Evolutionary conservation across 2,888 invertebrate genomes (phyloP).

Genomic region (Volucella bombylans): DNA sequence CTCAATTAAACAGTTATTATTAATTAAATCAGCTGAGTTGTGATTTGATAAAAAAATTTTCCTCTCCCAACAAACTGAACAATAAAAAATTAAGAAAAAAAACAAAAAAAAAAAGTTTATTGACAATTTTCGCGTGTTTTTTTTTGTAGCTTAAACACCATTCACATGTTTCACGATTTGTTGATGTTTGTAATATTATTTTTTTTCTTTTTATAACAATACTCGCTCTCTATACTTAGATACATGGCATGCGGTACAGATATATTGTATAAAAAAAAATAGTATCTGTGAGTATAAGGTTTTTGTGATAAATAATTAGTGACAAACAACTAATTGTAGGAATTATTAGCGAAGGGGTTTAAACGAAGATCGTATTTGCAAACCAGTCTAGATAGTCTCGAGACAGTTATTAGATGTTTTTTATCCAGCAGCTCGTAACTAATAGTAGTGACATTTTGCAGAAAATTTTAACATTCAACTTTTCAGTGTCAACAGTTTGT

Average conservation of each 20-base stretch:
- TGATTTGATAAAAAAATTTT: slow-evolving; percentile 2
- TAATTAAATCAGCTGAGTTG: slow-evolving; percentile 21
- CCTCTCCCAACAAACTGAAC: no score
- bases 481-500: no score
- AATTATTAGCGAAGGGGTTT: slow-evolving; percentile 2
- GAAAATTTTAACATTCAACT: no score
- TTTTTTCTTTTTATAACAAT: no score
- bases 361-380: background rate
- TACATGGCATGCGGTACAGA: background rate
- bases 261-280: background rate
- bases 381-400: slow-evolving; percentile 1
- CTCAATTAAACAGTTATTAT: slow-evolving; percentile 22
- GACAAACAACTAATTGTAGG: slow-evolving; percentile 29
- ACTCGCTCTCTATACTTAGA: no score
- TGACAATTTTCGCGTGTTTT: slow-evolving; percentile 33
- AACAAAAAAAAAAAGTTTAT: slow-evolving; percentile 11
- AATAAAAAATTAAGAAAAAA: background rate
- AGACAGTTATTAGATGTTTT: background rate
- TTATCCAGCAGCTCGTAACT: no score
- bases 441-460: no score
- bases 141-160: slow-evolving; percentile 10
- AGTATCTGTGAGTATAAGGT: background rate
- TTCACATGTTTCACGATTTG: slow-evolving; percentile 27
- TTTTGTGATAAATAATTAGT: slow-evolving; percentile 23
- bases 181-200: slow-evolving; percentile 2